A percentile compares a stretch with the other conserved stretches of the same genome.
Conservation (phyloP, 2,797 vertebrate genomes). For the Morus bassanus region DNA sequence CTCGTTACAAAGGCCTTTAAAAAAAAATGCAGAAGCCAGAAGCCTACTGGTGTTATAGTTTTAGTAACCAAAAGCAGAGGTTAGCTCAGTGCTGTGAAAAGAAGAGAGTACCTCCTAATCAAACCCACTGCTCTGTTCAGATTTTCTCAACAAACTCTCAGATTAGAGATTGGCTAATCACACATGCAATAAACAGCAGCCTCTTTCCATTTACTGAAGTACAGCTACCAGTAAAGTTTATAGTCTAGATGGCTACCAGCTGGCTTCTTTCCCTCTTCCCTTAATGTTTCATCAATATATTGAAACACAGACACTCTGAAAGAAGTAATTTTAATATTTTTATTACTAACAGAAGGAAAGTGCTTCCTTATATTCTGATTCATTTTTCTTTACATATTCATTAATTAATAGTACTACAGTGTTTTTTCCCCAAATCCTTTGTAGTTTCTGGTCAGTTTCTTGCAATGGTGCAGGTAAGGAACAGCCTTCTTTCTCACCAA, state of each 20-base stretch:
- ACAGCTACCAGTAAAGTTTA: not conserved
- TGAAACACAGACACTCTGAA: not conserved
- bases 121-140: not conserved
- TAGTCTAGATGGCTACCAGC: not conserved
- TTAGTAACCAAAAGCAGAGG: not conserved
- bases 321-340: not conserved
- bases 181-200: not conserved
- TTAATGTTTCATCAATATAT: not conserved
- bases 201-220: not conserved
- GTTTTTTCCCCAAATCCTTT: not conserved
- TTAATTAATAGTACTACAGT: not conserved
- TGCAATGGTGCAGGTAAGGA: not conserved
- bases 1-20: not conserved
- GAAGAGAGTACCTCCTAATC: not conserved
- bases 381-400: not conserved
- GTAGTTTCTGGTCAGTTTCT: not conserved
- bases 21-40: not conserved
- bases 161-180: not conserved
- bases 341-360: not conserved
- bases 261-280: not conserved
- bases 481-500: not conserved
- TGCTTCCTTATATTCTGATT: not conserved
- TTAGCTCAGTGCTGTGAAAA: not conserved
- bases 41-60: not conserved
- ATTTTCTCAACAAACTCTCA: slow-evolving; percentile 24